A percentile compares a stretch with the other conserved stretches of the same genome.
Evolutionary conservation across 1,140 invertebrate species (phyloP).

Genomic region (Scaptomyza graminum): DNA sequence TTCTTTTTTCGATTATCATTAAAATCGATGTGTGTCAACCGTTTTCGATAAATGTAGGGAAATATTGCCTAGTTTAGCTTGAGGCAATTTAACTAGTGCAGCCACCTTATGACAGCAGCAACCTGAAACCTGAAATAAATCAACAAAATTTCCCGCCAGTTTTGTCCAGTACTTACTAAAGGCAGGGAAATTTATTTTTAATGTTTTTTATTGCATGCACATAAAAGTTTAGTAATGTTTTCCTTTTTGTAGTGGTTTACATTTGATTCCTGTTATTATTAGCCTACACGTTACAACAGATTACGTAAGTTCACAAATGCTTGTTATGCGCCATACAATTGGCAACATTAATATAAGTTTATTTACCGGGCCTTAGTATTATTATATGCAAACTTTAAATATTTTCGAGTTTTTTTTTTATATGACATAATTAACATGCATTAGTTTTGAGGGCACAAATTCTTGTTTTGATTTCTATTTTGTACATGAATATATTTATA

Average conservation of each 20-base stretch:
- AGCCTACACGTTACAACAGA: slow-evolving; percentile 78
- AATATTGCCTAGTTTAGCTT: no score
- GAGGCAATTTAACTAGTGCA: no score
- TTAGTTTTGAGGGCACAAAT: slow-evolving; percentile 49
- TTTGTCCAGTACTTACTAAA: not conserved
- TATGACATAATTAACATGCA: slow-evolving; percentile 64
- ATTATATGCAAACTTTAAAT: slow-evolving; percentile 42
- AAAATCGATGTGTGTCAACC: no score
- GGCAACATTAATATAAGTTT: slow-evolving; percentile 40
- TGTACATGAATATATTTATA: slow-evolving; percentile 59
- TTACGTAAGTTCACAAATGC: slow-evolving; percentile 64
- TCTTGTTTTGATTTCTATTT: slow-evolving; percentile 60
- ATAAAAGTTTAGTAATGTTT: slow-evolving; percentile 71
- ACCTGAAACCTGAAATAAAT: not conserved
- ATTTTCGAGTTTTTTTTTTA: slow-evolving; percentile 43
- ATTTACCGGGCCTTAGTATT: slow-evolving; percentile 30
- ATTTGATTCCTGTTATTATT: slow-evolving; percentile 49
- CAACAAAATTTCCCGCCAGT: not conserved
- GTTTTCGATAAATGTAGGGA: no score
- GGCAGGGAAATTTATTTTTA: slow-evolving; percentile 23
- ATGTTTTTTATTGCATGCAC: slow-evolving; percentile 76
- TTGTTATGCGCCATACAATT: slow-evolving; percentile 46
- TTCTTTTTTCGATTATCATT: no score
- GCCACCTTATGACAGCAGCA: no score
- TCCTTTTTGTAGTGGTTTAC: slow-evolving; percentile 50